Evolutionary conservation across 2,113 vertebrate genomes (phyloP).

Genomic region (Papio anubis): DNA sequence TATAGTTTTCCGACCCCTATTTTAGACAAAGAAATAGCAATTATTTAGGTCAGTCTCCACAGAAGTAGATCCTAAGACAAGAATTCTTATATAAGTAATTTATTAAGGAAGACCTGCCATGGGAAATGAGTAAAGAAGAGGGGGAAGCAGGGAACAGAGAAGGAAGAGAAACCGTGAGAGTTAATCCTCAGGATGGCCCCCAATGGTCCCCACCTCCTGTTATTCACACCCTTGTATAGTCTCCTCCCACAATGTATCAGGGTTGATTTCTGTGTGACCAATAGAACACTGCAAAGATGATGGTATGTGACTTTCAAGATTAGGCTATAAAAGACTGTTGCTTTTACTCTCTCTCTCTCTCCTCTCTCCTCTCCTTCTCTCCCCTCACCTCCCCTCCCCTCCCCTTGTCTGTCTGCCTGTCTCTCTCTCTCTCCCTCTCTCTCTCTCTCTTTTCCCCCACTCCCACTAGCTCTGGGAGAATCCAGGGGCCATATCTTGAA

Average conservation of each 20-base stretch:
- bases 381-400: too few species aligned
- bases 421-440: not conserved
- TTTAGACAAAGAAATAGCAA: slow-evolving; percentile 5
- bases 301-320: not conserved
- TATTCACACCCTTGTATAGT: not conserved
- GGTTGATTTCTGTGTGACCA: not conserved
- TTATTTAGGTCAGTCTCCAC: not conserved
- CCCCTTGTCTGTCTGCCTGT: too few species aligned
- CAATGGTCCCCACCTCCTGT: not conserved
- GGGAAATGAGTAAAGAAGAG: not conserved
- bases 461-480: not conserved
- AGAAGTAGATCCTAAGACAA: slow-evolving; percentile 4
- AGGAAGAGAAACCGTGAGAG: not conserved
- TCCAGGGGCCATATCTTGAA: not conserved
- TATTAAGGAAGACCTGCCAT: not conserved
- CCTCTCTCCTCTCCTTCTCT: too few species aligned
- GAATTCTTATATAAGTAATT: not conserved
- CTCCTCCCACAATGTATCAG: not conserved
- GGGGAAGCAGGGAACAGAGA: not conserved
- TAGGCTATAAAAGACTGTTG: not conserved
- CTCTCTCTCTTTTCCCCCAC: not conserved
- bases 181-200: not conserved
- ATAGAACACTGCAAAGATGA: not conserved
- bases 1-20: not conserved
- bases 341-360: not conserved